Evolutionary conservation across 2,888 invertebrate genomes (phyloP), one percentile per base, ranked within the genome.

Genomic region (Pheosia gnoma): DNA sequence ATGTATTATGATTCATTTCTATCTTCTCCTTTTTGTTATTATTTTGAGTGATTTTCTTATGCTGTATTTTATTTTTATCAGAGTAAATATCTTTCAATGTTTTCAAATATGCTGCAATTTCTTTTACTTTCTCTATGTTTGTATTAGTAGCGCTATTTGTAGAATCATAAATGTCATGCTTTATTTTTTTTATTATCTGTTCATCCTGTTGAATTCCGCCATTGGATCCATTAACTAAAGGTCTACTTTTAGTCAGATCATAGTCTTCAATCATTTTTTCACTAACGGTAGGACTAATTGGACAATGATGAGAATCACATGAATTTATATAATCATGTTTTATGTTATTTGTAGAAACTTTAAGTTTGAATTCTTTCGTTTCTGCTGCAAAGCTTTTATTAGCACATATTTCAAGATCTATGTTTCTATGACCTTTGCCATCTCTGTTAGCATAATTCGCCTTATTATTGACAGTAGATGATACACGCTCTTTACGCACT

Each of bases 81-180:
- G 65, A 67, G 55, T 70, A 68, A 56, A 68, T 59, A 54, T 77
- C 70, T 13, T 71, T 71, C 71, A 66, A 70, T 67, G 78, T 74
- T 49, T 70, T 73, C 59, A 83, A 71, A 64, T 79, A 80, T 59
- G 68, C 70, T 47, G 82, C 80, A 45, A 83, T 82, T 74, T 81
- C 80, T 65, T 74, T 71, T 11, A 83, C 72, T 60, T 80, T 74
- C 54, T 74, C 72, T 25, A 65, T 56, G 49, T 74, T 60, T 37
- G 52, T 54, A 63, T 77, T 43, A 58, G 65, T 37, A 62, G 59
- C 43, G n/a, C 13, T 60, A 25, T 11, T 38, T 59, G 38, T 13
- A 25, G 56, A 56, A 43, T 38, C 25, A 47, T 59, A 38, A 43
- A 56, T 56, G 59, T 55, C 11, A 37, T 37, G 43, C 10, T 39